A percentile compares a stretch with the other conserved stretches of the same genome.
Evolutionary conservation across 1,140 invertebrate genomes (phyloP).

Genomic region (Meloidogyne hapla): DNA sequence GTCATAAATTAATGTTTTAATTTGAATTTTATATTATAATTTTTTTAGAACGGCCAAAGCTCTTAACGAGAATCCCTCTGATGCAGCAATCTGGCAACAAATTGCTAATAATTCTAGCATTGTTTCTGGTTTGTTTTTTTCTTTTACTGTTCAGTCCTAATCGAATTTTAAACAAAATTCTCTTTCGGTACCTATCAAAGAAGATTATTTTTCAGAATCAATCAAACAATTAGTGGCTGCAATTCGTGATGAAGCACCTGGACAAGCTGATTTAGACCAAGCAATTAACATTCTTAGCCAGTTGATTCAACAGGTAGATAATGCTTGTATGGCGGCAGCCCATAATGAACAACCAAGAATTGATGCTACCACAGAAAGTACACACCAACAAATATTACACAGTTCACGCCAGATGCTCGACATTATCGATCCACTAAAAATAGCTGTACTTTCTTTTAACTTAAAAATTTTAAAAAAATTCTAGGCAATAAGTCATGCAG

Average conservation of each 20-base stretch:
- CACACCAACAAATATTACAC: constrained; percentile 63
- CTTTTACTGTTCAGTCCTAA: too few species aligned
- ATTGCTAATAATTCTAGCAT: constrained; percentile 88
- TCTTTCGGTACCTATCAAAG: too few species aligned
- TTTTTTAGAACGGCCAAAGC: constrained; percentile 76
- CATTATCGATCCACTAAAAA: constrained; percentile 70
- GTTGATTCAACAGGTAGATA: constrained; percentile 82
- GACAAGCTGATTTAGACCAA: constrained; percentile 85
- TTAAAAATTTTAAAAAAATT: constrained; percentile 44
- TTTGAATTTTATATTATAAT: background rate
- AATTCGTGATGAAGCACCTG: constrained; percentile 82
- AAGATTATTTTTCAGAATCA: too few species aligned
- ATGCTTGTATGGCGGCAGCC: constrained; percentile 80
- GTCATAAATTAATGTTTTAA: background rate
- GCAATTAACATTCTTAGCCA: constrained; percentile 77
- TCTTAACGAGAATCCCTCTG: constrained; percentile 81
- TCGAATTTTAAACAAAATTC: too few species aligned
- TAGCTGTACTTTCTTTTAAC: constrained; percentile 69
- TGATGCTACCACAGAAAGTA: constrained; percentile 43
- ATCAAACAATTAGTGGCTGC: constrained; percentile 77
- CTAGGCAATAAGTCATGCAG: constrained; percentile 84
- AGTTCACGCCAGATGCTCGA: constrained; percentile 49
- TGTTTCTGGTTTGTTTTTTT: too few species aligned
- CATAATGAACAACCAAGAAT: constrained; percentile 34
- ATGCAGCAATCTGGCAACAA: constrained; percentile 87